These are phyloP conservation scores for Clarias batrachus DNA, from an alignment of 2,113 vertebrate genomes.

Conservation along the genomic window DNA sequence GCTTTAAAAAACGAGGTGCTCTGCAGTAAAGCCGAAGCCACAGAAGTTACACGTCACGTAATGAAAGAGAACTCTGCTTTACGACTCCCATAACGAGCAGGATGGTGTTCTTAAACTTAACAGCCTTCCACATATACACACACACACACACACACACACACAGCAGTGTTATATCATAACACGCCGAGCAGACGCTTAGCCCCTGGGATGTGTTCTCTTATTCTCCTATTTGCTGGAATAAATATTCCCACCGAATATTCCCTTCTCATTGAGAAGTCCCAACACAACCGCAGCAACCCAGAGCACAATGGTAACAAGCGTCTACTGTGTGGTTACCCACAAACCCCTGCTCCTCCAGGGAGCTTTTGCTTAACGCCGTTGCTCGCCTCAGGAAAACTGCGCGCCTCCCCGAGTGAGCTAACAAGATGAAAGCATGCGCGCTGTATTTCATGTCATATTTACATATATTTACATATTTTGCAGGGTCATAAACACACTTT, in stretches of 20 bases:
- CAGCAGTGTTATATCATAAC: slow-evolving; percentile 9
- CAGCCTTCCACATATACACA: slow-evolving; percentile 2
- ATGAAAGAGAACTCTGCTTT: slow-evolving; percentile 30
- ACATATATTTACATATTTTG: not conserved
- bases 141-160: no score
- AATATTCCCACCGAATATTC: slow-evolving; percentile 29
- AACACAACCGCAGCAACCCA: slow-evolving; percentile 12
- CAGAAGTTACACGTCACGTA: slow-evolving; percentile 24
- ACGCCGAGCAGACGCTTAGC: not conserved
- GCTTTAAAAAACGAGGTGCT: slow-evolving; percentile 34
- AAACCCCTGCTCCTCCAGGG: slow-evolving; percentile 42
- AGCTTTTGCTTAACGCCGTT: slow-evolving; percentile 67
- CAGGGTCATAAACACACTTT: not conserved
- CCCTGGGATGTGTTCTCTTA: not conserved
- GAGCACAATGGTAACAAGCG: slow-evolving; percentile 21
- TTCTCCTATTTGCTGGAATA: slow-evolving; percentile 22
- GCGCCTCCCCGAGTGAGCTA: slow-evolving; percentile 74
- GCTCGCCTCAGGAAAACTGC: slow-evolving; percentile 69
- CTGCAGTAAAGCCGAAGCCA: slow-evolving; percentile 33
- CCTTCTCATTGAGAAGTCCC: slow-evolving; percentile 15
- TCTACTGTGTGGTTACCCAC: slow-evolving; percentile 45
- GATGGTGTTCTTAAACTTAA: slow-evolving; percentile 32
- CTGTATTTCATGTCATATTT: slow-evolving; percentile 16
- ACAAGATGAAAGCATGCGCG: slow-evolving; percentile 70
- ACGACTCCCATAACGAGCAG: slow-evolving; percentile 34